Percentiles rank a stretch among this genome's conserved stretches.
Evolutionary conservation across 2,797 vertebrate species (phyloP).

Genomic region (Antennarius maculatus): DNA sequence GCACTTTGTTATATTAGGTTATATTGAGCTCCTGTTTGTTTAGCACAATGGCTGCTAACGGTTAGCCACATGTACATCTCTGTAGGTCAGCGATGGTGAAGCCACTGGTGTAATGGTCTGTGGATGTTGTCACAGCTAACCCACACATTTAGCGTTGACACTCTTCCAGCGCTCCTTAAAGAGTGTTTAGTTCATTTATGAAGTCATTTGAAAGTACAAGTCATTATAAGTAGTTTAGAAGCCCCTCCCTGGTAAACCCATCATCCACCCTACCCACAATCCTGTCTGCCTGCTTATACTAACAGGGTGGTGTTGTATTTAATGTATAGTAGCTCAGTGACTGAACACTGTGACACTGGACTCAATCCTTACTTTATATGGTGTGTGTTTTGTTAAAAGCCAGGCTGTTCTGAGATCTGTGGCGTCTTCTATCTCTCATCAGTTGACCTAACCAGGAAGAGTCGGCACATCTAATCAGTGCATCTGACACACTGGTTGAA

Average conservation of each 20-base stretch:
- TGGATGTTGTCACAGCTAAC: background rate
- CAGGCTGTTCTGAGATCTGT: conserved; percentile 14
- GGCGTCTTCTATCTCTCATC: background rate
- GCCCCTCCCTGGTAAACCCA: background rate
- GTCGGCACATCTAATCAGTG: fast-evolving
- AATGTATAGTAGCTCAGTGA: background rate
- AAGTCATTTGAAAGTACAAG: too few species aligned
- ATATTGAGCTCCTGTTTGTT: too few species aligned
- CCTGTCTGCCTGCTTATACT: too few species aligned
- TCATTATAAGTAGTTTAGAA: too few species aligned
- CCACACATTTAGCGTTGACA: background rate
- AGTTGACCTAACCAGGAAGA: background rate
- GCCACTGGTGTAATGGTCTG: background rate
- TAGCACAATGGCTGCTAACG: background rate
- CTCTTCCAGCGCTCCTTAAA: too few species aligned
- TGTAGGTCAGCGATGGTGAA: background rate
- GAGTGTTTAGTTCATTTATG: too few species aligned
- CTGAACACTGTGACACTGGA: conserved; percentile 31
- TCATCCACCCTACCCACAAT: background rate
- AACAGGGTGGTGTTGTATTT: background rate
- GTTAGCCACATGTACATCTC: background rate
- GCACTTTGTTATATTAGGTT: too few species aligned
- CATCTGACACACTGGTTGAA: background rate
- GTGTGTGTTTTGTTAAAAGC: background rate
- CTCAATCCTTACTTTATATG: background rate